Evolutionary conservation across 2,797 vertebrate genomes (phyloP).

Genomic region (Galago senegalensis): DNA sequence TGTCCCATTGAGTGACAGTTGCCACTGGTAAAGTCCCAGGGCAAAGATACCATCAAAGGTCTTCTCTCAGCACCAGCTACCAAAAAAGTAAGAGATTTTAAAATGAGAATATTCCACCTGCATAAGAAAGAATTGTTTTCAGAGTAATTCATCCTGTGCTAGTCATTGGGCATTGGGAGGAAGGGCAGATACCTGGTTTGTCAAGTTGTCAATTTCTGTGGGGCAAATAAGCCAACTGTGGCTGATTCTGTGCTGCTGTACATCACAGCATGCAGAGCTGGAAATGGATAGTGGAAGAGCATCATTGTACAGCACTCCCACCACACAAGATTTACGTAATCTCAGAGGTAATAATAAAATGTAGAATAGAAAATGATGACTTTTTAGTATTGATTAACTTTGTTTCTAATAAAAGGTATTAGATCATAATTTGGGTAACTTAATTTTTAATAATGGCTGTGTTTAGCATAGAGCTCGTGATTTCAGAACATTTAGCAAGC

Average conservation of each 20-base stretch:
- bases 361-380: background rate
- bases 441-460: background rate
- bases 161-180: background rate
- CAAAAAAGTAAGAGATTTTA: conserved; percentile 21
- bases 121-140: background rate
- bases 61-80: no score
- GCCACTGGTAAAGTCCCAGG: no score
- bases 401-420: conserved; percentile 29
- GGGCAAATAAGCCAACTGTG: background rate
- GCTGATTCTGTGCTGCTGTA: background rate
- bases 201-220: background rate
- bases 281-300: background rate
- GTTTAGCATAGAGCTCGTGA: background rate
- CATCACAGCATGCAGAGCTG: background rate
- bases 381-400: background rate
- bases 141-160: background rate
- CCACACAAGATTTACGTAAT: no score
- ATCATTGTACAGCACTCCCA: background rate
- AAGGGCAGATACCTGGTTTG: background rate
- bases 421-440: background rate
- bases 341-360: background rate
- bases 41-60: no score
- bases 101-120: background rate
- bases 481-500: background rate
- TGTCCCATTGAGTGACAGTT: no score